Percentiles rank a stretch among this genome's conserved stretches.
Conservation (phyloP, 2,797 vertebrate species). For the Ptychobarbus kaznakovi region DNA sequence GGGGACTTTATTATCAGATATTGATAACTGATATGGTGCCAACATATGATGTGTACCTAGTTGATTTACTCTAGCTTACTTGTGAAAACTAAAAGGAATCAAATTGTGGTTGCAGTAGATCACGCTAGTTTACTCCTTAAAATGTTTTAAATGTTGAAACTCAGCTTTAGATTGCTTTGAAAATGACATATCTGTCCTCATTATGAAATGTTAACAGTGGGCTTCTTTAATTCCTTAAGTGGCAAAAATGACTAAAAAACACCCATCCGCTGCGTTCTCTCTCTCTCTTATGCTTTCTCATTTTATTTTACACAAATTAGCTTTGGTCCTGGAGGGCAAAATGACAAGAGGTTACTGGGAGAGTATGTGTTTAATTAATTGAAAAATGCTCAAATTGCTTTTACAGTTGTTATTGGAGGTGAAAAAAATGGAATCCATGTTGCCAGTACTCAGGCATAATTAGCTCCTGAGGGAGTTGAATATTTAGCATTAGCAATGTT, state of each 20-base stretch:
- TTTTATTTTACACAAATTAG: conserved; percentile 99
- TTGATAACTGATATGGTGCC: background rate
- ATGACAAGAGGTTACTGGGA: conserved; percentile 99
- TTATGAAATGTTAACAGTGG: conserved; percentile 53
- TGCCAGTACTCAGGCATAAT: conserved; percentile 99
- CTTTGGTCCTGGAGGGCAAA: conserved; percentile 98
- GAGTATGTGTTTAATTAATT: conserved; percentile 99
- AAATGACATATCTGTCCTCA: conserved; percentile 65
- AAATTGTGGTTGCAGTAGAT: conserved; percentile 56
- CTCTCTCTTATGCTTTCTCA: conserved; percentile 71
- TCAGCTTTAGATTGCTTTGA: conserved; percentile 70
- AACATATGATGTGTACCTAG: conserved; percentile 54
- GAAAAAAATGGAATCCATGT: conserved; percentile 92
- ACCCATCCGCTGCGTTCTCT: conserved; percentile 44
- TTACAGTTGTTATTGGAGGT: conserved; percentile 98
- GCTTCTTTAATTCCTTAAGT: conserved; percentile 75
- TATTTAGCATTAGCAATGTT: conserved; percentile 99
- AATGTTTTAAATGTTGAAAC: conserved; percentile 67
- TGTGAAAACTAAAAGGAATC: conserved; percentile 78
- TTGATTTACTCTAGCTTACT: conserved; percentile 73
- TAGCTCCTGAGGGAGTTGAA: conserved; percentile 98
- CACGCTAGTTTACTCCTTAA: conserved; percentile 69
- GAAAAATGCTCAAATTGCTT: conserved; percentile 99
- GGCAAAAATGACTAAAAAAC: conserved; percentile 77
- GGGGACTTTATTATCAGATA: background rate